These are phyloP conservation scores for Cheumatopsyche charites DNA, from an alignment of 1,140 invertebrate genomes.

Conservation along the genomic window DNA sequence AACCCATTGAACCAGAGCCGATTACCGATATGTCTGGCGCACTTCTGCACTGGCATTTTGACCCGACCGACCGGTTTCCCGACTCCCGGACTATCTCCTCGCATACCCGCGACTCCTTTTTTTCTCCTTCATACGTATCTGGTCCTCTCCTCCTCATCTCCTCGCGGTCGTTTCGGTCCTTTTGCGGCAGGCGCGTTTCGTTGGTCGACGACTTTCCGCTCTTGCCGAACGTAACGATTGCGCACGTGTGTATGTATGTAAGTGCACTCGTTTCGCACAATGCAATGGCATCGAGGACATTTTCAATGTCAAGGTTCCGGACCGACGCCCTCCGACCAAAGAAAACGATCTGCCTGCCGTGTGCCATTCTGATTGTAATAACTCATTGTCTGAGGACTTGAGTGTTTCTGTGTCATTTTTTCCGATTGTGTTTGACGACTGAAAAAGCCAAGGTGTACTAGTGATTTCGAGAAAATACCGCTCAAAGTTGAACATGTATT, in stretches of 20 bases:
- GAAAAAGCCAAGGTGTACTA: too few relatives aligned
- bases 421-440: too few relatives aligned
- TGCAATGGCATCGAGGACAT: background rate
- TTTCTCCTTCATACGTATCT: too few relatives aligned
- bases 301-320: conserved; percentile 17
- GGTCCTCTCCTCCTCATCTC: background rate
- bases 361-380: background rate
- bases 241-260: too few relatives aligned
- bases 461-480: too few relatives aligned
- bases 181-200: too few relatives aligned
- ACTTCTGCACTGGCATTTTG: conserved; percentile 25
- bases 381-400: background rate
- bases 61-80: conserved; percentile 14
- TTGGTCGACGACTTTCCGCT: too few relatives aligned
- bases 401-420: too few relatives aligned
- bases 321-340: background rate
- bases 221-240: background rate
- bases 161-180: background rate
- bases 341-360: too few relatives aligned
- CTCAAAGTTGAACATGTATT: too few relatives aligned
- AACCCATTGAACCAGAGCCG: conserved; percentile 27
- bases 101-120: background rate
- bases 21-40: conserved; percentile 26
- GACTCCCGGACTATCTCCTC: background rate
- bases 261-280: conserved; percentile 6